A percentile compares a stretch with the other conserved stretches of the same genome.
phyloP scores from a whole-genome alignment of 1,140 invertebrate species.

The Cheumatopsyche charites region DNA sequence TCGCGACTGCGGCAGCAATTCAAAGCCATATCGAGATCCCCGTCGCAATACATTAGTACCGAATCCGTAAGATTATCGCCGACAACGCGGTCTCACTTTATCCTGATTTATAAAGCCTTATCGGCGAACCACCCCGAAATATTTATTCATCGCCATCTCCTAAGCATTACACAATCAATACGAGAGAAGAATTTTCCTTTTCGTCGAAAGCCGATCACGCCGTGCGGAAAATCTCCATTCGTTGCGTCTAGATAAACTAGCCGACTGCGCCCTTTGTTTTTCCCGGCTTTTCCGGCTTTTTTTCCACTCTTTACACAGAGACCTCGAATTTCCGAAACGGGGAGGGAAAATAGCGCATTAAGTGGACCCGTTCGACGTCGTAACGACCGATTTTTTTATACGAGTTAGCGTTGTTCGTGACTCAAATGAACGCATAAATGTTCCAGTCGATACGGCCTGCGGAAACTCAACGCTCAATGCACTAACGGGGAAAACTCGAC shows the following conservation, averaged over 20 bases:
- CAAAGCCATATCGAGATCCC: constrained; percentile 1
- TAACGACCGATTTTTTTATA: constrained; percentile 31
- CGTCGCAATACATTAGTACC: constrained; percentile 9
- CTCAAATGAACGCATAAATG: constrained; percentile 33
- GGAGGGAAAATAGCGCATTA: constrained; percentile 27
- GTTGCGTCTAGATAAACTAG: constrained; percentile 23
- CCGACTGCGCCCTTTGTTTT: constrained; percentile 18
- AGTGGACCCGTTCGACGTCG: constrained; percentile 5
- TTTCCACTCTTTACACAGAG: background rate
- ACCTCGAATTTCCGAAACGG: background rate
- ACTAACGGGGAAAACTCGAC: no score
- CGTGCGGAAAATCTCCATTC: constrained; percentile 12
- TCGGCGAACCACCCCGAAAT: background rate
- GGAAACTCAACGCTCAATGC: background rate
- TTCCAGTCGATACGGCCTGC: constrained; percentile 19
- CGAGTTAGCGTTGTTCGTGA: constrained; percentile 24
- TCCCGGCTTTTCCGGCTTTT: background rate
- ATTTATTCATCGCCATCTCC: background rate
- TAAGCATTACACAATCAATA: background rate
- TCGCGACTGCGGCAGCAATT: no score
- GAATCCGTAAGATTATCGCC: constrained; percentile 25
- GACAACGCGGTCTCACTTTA: constrained; percentile 26
- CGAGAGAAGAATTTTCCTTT: background rate
- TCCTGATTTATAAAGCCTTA: constrained; percentile 30
- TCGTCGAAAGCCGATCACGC: background rate